These are phyloP conservation scores for Metellina segmentata DNA, from an alignment of 2,888 invertebrate genomes.

Conservation along the genomic window DNA sequence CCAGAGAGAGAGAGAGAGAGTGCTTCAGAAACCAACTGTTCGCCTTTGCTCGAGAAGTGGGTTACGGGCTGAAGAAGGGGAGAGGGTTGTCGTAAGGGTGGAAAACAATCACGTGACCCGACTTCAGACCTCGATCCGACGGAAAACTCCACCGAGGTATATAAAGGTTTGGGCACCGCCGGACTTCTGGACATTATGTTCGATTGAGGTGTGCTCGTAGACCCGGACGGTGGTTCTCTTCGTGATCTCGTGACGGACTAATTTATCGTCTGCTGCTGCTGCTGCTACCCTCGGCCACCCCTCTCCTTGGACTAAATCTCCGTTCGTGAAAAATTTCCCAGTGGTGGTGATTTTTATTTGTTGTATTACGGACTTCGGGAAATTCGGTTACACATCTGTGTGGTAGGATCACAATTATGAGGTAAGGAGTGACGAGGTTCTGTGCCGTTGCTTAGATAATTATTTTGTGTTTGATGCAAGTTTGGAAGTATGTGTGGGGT, in stretches of 20 bases:
- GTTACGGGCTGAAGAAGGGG: conserved; percentile 48
- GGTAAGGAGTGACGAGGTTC: conserved; percentile 11
- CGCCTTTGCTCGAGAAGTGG: conserved; percentile 51
- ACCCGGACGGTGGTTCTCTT: background rate
- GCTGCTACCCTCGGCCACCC: no score
- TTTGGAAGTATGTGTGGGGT: no score
- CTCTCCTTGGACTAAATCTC: no score
- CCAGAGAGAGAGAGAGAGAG: conserved; percentile 15
- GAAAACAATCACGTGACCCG: conserved; percentile 64
- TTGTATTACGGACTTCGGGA: background rate
- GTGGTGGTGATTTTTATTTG: background rate
- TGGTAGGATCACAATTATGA: conserved; percentile 55
- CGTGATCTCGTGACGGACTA: conserved; percentile 19
- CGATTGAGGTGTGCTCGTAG: conserved; percentile 28
- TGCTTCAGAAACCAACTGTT: background rate
- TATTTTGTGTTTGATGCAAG: no score
- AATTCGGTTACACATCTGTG: conserved; percentile 22
- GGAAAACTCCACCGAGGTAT: conserved; percentile 71
- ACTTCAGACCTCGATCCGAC: conserved; percentile 66
- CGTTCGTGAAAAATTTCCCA: background rate
- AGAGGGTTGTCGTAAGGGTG: conserved; percentile 10
- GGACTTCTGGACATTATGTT: conserved; percentile 74
- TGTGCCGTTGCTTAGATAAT: no score
- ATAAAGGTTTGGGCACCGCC: conserved; percentile 60
- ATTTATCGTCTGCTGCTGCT: background rate